A percentile compares a stretch with the other conserved stretches of the same genome.
Conservation (phyloP, 2,113 vertebrate genomes). For the Corvus hawaiiensis region DNA sequence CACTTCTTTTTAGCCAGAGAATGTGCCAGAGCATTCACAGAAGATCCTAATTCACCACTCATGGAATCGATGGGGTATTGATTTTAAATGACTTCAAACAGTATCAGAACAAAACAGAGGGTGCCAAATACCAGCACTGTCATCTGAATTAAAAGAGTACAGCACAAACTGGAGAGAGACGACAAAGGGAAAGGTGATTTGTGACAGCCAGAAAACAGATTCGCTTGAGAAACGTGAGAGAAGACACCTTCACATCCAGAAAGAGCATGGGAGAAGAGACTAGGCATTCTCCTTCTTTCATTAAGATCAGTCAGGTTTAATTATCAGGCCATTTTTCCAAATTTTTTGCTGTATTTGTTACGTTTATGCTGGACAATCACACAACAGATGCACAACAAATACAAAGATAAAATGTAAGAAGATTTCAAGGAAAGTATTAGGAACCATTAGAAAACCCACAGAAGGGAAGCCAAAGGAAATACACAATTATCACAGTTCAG, state of each 20-base stretch:
- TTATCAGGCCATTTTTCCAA: not conserved
- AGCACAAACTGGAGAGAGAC: not conserved
- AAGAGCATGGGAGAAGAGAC: not conserved
- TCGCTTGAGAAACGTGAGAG: not conserved
- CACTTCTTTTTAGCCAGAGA: not conserved
- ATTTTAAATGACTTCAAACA: not conserved
- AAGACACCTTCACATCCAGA: not conserved
- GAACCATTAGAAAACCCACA: not conserved
- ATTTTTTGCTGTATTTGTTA: not conserved
- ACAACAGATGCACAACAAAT: not conserved
- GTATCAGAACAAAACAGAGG: not conserved
- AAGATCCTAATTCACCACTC: not conserved
- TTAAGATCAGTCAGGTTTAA: not conserved
- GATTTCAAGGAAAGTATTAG: not conserved
- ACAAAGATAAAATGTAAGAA: not conserved
- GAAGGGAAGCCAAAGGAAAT: not conserved
- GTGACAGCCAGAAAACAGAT: not conserved
- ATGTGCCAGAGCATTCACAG: not conserved
- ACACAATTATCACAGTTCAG: not conserved
- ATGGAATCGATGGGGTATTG: not conserved
- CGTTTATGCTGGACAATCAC: not conserved
- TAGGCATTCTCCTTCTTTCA: not conserved
- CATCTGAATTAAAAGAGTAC: not conserved
- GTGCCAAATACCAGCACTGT: not conserved
- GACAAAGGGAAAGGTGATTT: not conserved